phyloP scores from a whole-genome alignment of 2,113 vertebrate genomes.

The Carassius gibelio region DNA sequence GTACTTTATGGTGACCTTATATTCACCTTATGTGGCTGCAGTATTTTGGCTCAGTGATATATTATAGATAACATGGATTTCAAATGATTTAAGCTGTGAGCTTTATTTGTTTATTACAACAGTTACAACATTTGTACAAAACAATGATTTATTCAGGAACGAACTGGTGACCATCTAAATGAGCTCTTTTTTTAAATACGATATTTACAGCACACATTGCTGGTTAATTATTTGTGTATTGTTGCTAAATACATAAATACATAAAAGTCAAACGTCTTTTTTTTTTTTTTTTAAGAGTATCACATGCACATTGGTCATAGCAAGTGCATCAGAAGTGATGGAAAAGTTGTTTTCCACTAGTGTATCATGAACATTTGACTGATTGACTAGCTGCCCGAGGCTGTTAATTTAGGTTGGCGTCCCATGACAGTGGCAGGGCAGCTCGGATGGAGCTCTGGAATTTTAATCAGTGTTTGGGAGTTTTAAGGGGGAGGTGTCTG shows the following conservation, averaged over 20 bases:
- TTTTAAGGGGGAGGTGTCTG: slow-evolving; percentile 22
- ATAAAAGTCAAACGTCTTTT: background rate
- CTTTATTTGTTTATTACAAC: background rate
- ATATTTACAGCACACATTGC: background rate
- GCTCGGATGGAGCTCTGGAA: slow-evolving; percentile 23
- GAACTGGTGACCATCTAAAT: background rate
- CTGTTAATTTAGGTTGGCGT: slow-evolving; percentile 48
- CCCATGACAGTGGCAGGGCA: slow-evolving; percentile 50
- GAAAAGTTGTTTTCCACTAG: slow-evolving; percentile 48
- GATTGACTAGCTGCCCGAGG: slow-evolving; percentile 51
- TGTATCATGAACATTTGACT: slow-evolving; percentile 51
- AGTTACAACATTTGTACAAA: background rate
- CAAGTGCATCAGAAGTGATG: slow-evolving; percentile 37
- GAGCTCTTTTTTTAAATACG: background rate
- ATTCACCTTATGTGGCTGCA: background rate
- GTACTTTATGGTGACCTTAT: background rate
- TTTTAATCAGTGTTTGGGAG: slow-evolving; percentile 53
- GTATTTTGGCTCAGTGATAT: background rate
- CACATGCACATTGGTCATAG: background rate
- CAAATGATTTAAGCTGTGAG: background rate
- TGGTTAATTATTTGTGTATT: background rate
- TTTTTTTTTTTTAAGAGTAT: background rate
- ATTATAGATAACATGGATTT: background rate
- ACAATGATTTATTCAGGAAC: background rate
- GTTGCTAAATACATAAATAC: background rate